Base-by-base conservation (phyloP, 2,113 vertebrate genomes). In the Thunnus maccoyii region DNA sequence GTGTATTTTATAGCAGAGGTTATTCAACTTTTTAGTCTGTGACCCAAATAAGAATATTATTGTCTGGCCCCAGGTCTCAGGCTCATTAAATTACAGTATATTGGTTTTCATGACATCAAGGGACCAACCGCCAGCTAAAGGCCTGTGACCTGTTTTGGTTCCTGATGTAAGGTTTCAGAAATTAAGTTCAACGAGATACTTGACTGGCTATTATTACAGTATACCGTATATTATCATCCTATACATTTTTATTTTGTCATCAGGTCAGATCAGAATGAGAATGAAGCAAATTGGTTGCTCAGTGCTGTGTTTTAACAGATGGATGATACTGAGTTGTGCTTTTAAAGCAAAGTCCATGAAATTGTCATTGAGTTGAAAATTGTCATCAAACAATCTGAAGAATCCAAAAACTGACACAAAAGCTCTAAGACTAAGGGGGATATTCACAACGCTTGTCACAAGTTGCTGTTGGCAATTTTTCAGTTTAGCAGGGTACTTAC, bases 81-180 rank as follows among this genome's bases (percentile, higher is more conserved):
- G 57, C 83, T 86, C 80, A 90, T 87, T 90, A 90, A 90, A 87
- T 84, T 41, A 41, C 7, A 41, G 36, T 86, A 86, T 90, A 91
- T 90, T 90, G 83, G 86, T 80, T 90, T 80, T 25, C 68, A 60
- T 80, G 68, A 84, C 76, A 83, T 75, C 66, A 2, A 61, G 90
- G 85, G 80, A 79, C 51, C 54, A 64, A 47, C 46, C 17, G 8
- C 52, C 72, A 66, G 73, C 82, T 72, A 71, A 76, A 74, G 76
- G 78, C 78, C 77, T 72, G 57, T 82, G 76, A 88, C 72, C 82
- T 82, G 80, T 84, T 86, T 72, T 67, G 74, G 63, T 68, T 90
- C 65, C 82, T 61, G 66, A 86, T 76, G 83, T 84, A 74, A 88
- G 84, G 85, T 80, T 86, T 82, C 48, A 84, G 64, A 69, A 86